Conservation (phyloP, 30 jellyfish, hydroid and myxozoan species). For the Aurelia aurita complex sp. Pacific region DNA sequence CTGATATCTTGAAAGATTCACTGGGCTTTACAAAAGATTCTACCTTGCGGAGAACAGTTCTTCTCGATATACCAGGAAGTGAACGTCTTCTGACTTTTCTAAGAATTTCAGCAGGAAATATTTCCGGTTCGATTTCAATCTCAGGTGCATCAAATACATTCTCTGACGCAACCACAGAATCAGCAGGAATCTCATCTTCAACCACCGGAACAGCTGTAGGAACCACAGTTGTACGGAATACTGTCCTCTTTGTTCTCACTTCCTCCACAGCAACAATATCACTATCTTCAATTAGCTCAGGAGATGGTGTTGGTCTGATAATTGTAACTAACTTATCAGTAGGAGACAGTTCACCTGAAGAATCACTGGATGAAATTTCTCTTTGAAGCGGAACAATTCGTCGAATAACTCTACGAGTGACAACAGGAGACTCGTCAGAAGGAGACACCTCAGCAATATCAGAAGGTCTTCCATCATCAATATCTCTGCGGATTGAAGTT, state of each 20-base stretch:
- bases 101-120: background rate
- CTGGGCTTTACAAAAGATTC: background rate
- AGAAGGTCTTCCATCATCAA: background rate
- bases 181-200: too few species aligned
- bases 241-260: background rate
- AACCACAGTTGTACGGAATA: background rate
- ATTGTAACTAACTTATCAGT: slow-evolving; percentile 19
- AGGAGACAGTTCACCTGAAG: too few species aligned
- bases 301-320: background rate
- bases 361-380: too few species aligned
- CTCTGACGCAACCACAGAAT: too few species aligned
- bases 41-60: background rate
- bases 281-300: background rate
- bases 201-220: background rate
- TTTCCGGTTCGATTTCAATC: background rate
- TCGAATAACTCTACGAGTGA: slow-evolving; percentile 11
- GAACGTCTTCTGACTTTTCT: slow-evolving; percentile 15
- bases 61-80: background rate
- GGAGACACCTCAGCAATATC: too few species aligned
- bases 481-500: background rate
- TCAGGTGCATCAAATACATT: too few species aligned
- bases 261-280: slow-evolving; percentile 1
- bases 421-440: background rate
- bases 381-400: background rate
- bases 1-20: background rate